These are phyloP conservation scores for Athrips mouffetella DNA, from an alignment of 2,888 invertebrate genomes.

Conservation along the genomic window DNA sequence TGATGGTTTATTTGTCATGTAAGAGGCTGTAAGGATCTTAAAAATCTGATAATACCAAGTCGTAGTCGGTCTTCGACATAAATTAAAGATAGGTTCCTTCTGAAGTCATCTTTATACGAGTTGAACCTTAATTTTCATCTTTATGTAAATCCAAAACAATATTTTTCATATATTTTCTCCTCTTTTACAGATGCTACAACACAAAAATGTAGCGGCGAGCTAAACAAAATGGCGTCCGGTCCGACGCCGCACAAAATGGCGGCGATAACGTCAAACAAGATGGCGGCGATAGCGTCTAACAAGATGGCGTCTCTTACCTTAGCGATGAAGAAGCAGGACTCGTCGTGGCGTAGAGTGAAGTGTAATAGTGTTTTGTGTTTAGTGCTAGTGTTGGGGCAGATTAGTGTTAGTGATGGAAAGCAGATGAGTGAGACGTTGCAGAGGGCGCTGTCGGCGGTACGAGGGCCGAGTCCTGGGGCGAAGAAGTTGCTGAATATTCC, in stretches of 20 bases:
- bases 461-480: conserved; percentile 73
- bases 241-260: background rate
- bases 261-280: background rate
- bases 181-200: conserved; percentile 8
- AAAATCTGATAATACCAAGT: too few species aligned
- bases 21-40: too few species aligned
- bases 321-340: conserved; percentile 52
- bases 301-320: background rate
- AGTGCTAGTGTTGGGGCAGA: conserved; percentile 46
- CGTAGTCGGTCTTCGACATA: too few species aligned
- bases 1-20: too few species aligned
- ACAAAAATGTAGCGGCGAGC: conserved; percentile 4
- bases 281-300: background rate
- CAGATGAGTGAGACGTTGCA: conserved; percentile 76
- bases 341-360: conserved; percentile 49
- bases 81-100: too few species aligned
- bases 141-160: background rate
- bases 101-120: too few species aligned
- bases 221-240: conserved; percentile 10
- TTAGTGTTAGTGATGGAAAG: conserved; percentile 51
- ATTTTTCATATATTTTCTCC: background rate
- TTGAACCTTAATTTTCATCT: too few species aligned
- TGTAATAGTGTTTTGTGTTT: conserved; percentile 40
- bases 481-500: conserved; percentile 75
- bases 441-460: conserved; percentile 70